Base-by-base conservation (phyloP, 2,797 vertebrate genomes). In the Gadopsis marmoratus region DNA sequence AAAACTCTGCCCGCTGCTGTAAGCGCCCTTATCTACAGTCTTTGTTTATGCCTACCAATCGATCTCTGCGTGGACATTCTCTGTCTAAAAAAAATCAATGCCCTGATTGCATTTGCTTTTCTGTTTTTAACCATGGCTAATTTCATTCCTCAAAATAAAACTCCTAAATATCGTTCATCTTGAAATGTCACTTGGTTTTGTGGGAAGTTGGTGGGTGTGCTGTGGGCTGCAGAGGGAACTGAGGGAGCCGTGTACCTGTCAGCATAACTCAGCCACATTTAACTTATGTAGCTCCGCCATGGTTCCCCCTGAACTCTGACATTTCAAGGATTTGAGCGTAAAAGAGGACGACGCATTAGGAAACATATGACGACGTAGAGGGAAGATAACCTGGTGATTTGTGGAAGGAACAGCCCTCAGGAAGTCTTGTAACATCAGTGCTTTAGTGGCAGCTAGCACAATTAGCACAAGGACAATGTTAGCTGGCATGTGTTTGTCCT, bases 61-160 rank as follows among this genome's bases (percentile, higher is more conserved):
- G 75, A 94, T 93, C 77, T 56, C 76, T 7, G 68, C 66, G 74
- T 70, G 59, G 79, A 69, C 39, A 61, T 89, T 89, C 84, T 89
- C 75, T 71, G 48, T 84, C 83, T 85, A 65, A 82, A 92, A 94
- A 26, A 26, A 26, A 26, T 94, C 92, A 91, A 93, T 95, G 65
- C 53, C 48, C 81, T 79, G 82, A 92, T 92, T 91, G 78, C 63
- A 83, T 93, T 93, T 89, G 76, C 74, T 86, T 94, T 90, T 88
- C 71, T 89, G 84, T 78, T 74, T 77, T 91, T 90, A 88, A 91
- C 88, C 80, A 54, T 81, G 78, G 80, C 81, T 93, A 90, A 92
- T 95, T 90, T 85, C 74, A 89, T 86, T 85, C 59, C 78, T 82
- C 69, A 81, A 87, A 91, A 91, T 89, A 81, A 87, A 91, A 83